Conservation (phyloP, 2,113 vertebrate species). For the Mugil cephalus region DNA sequence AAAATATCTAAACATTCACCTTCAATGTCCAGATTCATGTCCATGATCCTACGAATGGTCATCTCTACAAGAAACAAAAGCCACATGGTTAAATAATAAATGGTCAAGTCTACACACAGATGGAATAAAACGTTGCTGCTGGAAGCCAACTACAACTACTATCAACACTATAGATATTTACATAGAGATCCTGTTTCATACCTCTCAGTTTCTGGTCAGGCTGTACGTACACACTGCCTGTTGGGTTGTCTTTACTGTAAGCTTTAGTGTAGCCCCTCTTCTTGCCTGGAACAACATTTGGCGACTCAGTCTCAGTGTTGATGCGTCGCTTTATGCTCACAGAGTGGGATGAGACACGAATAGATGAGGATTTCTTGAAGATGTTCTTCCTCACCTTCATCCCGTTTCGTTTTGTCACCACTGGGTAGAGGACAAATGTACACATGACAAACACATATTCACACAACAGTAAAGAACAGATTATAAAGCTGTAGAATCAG, state of each 20-base stretch:
- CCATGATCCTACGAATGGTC: conserved; percentile 82
- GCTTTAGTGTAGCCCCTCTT: conserved; percentile 24
- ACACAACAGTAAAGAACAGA: not conserved
- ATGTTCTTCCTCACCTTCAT: conserved; percentile 11
- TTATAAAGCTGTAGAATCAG: no score
- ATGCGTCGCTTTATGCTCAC: not conserved
- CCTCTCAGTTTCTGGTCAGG: conserved; percentile 74
- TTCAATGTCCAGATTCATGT: conserved; percentile 84
- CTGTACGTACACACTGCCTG: conserved; percentile 41
- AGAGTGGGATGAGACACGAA: not conserved
- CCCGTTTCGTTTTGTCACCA: not conserved
- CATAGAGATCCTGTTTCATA: not conserved
- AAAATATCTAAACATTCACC: conserved; percentile 84
- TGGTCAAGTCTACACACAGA: no score
- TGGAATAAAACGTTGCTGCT: no score
- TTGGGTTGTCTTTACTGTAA: conserved; percentile 15
- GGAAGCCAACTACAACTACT: no score
- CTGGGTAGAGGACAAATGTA: conserved; percentile 13
- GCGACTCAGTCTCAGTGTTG: not conserved
- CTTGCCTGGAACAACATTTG: conserved; percentile 30
- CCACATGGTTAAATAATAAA: no score
- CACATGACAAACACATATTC: not conserved
- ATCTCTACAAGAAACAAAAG: conserved; percentile 77
- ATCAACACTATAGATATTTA: no score
- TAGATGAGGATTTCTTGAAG: not conserved